Base-by-base conservation (phyloP, 2,113 vertebrate genomes). In the Xiphophorus maculatus region DNA sequence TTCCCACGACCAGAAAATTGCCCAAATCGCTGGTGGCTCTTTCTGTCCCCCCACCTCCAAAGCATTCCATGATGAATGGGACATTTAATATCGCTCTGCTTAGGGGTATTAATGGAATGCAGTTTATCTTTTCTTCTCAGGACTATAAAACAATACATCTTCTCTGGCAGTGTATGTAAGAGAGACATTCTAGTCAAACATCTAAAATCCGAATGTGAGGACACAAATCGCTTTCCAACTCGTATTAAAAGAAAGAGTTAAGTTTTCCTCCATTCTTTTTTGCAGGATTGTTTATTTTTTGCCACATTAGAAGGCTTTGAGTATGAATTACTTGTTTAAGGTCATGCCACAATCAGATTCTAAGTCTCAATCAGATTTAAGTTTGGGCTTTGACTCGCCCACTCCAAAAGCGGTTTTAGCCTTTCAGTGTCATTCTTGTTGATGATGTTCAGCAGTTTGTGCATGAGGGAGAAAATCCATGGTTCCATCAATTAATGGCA, bases 81-180 rank as follows among this genome's bases (percentile, higher is more conserved):
- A 92, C 81, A 92, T 91, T 86, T 90, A 91, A 93, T 94, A 93
- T 92, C 76, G 71, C 67, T 42, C 74, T 75, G 90, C 90, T 92
- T 83, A 63, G 87, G 88, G 91, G 76, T 80, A 81, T 93, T 84
- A 82, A 84, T 84, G 85, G 19, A 88, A 87, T 80, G 77, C 78
- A 58, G 61, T 65, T 62, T 73, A 84, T 90, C 84, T 83, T 71
- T 78, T 82, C 80, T 32, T 68, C 75, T 76, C 35, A 25, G 44
- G 84, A 74, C 60, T 33, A 71, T 77, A 69, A 75, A 75, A 73
- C 73, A 76, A 30, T 64, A 72, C 74, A 69, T 8, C 14, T 77
- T 77, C 74, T 74, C 63, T 77, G 63, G 30, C 30, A 44, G 15
- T 30, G 29, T 75, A 44, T 69, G 28, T 37, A 37, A 37, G 2